Base-by-base conservation (phyloP, 2,797 vertebrate species). In the Protosalanx chinensis region DNA sequence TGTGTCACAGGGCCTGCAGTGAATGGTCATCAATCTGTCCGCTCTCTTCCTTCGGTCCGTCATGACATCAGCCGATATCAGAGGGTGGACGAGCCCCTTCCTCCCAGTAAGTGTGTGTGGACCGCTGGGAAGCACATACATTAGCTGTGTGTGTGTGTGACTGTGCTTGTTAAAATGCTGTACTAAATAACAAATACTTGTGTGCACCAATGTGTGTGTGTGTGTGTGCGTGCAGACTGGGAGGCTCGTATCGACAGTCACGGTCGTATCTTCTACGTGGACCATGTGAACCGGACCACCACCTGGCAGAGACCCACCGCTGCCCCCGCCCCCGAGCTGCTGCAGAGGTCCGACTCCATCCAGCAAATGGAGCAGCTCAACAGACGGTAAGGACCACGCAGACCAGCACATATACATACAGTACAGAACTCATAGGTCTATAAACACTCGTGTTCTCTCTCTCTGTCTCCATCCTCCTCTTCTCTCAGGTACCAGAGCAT, bases 231-330 rank as follows among this genome's bases (percentile, higher is more conserved):
- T 49, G 15, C 78, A 98, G 96, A 97, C 82, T 98, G 97, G 97
- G 97, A 98, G 85, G 97, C 97, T 6, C 95, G 97, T n/a, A 97
- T 98, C 30, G 97, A 98, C 92, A 98, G 97, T 87, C 97, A 98
- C 0, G 96, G 97, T 0, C 91, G 97, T 32, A 94, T 98, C 82
- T 98, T 98, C 84, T 98, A 98, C 0, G 97, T 98, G 88, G 97
- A 98, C 82, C 97, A 98, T 0, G 95, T 98, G 56, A 98, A 98
- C 92, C 91, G 97, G 77, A 98, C 96, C 67, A 98, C 96, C 0
- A 98, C 96, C 0, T 98, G 97, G 97, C 96, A 98, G 85, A 90
- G 95, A 3, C 97, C 97, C 23, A 97, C 96, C 0, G 96, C 91
- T 4, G 95, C 97, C 3, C 93, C 97, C 0, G 94, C 95, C 67